A percentile compares a stretch with the other conserved stretches of the same genome.
These are phyloP conservation scores for Spialia ferax DNA, from an alignment of 2,888 invertebrate genomes.

Conservation along the genomic window DNA sequence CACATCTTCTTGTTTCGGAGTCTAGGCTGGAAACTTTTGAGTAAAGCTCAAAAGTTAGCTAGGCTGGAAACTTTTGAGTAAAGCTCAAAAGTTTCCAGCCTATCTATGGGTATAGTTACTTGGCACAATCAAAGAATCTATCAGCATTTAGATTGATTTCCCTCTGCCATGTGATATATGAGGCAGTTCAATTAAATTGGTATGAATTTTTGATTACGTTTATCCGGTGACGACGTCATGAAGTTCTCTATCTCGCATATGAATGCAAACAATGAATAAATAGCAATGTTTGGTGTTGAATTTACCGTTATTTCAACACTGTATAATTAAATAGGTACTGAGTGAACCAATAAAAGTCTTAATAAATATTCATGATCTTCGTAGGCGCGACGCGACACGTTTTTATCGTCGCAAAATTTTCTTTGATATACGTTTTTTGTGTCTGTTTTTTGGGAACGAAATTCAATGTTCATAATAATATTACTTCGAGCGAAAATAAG, in stretches of 20 bases:
- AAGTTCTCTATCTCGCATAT: background rate
- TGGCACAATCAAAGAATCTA: background rate
- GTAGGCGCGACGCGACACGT: constrained; percentile 4
- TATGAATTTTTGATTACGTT: constrained; percentile 1
- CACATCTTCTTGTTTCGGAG: background rate
- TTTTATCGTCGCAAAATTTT: constrained; percentile 10
- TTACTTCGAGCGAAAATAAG: too few species aligned
- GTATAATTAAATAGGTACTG: constrained; percentile 22
- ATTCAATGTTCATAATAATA: background rate
- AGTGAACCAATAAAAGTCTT: constrained; percentile 20
- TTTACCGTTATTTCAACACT: constrained; percentile 8
- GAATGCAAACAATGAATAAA: background rate
- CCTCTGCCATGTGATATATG: background rate
- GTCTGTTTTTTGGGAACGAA: constrained; percentile 10
- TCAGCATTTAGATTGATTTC: background rate
- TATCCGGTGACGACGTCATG: background rate
- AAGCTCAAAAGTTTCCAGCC: background rate
- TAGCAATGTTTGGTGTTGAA: background rate
- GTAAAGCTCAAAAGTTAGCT: too few species aligned
- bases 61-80: background rate
- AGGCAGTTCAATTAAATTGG: background rate
- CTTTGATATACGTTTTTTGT: constrained; percentile 20
- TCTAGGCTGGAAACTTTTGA: background rate
- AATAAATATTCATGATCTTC: constrained; percentile 26
- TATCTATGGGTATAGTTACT: background rate